These are phyloP conservation scores for Tilapia sparmanii DNA, from an alignment of 2,113 vertebrate genomes.

Conservation along the genomic window DNA sequence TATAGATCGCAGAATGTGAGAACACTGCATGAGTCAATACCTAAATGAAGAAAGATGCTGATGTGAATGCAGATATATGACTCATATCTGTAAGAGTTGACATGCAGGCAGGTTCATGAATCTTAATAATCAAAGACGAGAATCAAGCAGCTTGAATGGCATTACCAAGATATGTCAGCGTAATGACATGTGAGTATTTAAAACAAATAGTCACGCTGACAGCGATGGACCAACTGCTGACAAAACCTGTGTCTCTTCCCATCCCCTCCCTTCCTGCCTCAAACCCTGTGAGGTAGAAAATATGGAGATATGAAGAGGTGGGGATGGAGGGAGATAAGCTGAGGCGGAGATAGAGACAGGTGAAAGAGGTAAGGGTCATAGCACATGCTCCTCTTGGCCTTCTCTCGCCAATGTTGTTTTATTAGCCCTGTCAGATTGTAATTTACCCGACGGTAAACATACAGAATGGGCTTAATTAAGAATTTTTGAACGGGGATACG, in stretches of 20 bases:
- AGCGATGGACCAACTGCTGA: slow-evolving; percentile 39
- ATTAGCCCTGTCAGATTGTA: slow-evolving; percentile 78
- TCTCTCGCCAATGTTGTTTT: slow-evolving; percentile 66
- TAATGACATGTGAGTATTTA: slow-evolving; percentile 39
- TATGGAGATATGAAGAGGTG: slow-evolving; percentile 51
- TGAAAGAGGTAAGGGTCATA: slow-evolving; percentile 52
- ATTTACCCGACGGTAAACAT: slow-evolving; percentile 76
- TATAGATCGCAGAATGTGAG: slow-evolving; percentile 54
- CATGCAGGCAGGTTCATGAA: slow-evolving; percentile 60
- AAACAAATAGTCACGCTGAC: slow-evolving; percentile 38
- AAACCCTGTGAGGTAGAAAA: slow-evolving; percentile 65
- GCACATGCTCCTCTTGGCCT: slow-evolving; percentile 58
- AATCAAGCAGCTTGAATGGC: slow-evolving; percentile 26
- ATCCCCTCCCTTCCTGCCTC: slow-evolving; percentile 34
- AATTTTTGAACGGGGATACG: slow-evolving; percentile 77
- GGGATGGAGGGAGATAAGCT: slow-evolving; percentile 64
- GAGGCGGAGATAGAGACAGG: slow-evolving; percentile 57
- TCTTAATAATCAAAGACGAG: slow-evolving; percentile 67
- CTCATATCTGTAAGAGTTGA: slow-evolving; percentile 62
- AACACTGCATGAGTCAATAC: slow-evolving; percentile 58
- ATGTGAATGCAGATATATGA: slow-evolving; percentile 62
- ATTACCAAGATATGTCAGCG: slow-evolving; percentile 33
- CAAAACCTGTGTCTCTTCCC: slow-evolving; percentile 18
- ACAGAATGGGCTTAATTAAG: slow-evolving; percentile 77
- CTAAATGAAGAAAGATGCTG: slow-evolving; percentile 72